Base-by-base conservation (phyloP, 2,888 invertebrate genomes). In the Sthenelais limicola region DNA sequence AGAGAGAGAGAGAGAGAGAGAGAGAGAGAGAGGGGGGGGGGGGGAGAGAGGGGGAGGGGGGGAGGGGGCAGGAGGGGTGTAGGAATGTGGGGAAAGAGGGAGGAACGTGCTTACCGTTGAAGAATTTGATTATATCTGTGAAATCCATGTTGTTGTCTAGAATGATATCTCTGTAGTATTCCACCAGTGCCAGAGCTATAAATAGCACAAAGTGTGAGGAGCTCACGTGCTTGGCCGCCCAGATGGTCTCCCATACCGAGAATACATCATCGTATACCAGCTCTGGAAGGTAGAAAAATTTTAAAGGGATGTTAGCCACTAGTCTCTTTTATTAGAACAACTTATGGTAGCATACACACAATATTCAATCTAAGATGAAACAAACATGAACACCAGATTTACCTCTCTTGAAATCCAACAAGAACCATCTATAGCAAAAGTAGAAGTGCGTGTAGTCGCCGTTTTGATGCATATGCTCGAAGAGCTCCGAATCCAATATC, bases 391-490 rank as follows among this genome's bases (percentile, higher is more conserved):
- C 28, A 66, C 24, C 18, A 24, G 12, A 72, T 78, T 78, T 80
- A 91, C 91, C 91, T 85, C 97, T 90, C 88, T 98, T 98, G 86
- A 98, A 98, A 89, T 98, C 97, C 69, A 98, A 90, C 77, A 98
- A 90, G 90, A 97, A 97, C 97, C 97, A 97, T 52, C 97, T 93
- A 88, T 98, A 98, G 88, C 96, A 96, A 89, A 97, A 98, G 89
- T 97, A 98, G 89, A 98, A 96, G 87, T 98, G 97, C 3, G 96
- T 97, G 89, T 96, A 97, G 88, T 98, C 97, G 0, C 96, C 96
- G 87, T 96, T 94, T 68, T 94, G 93, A 84, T 96, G 95, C 94
- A 97, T 96, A 85, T 96, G 90, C 83, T 96, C 95, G 89, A 95
- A 96, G 90, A 98, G 91, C 89, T 97, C 96, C 32, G 94, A 92